phyloP scores from a whole-genome alignment of 2,113 vertebrate genomes.

The Gallinago jamesoni region DNA sequence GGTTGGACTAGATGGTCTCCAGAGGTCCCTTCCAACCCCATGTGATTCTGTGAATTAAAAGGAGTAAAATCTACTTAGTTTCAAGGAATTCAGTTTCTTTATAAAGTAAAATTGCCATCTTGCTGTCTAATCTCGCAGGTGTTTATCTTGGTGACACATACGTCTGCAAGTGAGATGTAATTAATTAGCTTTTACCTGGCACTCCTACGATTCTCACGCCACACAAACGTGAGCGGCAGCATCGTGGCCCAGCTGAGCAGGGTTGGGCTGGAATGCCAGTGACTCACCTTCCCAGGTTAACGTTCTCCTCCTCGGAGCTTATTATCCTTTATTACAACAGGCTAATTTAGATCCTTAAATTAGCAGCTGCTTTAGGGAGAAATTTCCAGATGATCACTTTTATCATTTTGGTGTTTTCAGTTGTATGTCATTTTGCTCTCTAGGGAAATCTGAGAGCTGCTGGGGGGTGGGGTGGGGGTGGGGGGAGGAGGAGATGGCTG shows the following conservation, averaged over 20 bases:
- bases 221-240: background rate
- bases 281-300: background rate
- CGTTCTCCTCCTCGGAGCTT: background rate
- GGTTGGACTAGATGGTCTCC: too few relatives aligned
- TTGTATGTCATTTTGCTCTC: background rate
- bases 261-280: background rate
- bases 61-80: background rate
- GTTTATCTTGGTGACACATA: background rate
- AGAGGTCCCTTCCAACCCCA: too few relatives aligned
- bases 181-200: background rate
- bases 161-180: background rate
- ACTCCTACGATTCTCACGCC: background rate
- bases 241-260: background rate
- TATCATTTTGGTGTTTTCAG: background rate
- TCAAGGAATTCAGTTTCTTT: background rate
- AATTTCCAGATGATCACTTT: background rate
- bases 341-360: constrained; percentile 24
- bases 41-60: background rate
- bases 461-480: background rate
- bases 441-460: background rate
- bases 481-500: background rate
- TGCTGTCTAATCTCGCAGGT: background rate
- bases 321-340: background rate
- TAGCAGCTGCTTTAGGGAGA: constrained; percentile 3
- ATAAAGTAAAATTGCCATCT: background rate